phyloP scores from a whole-genome alignment of 2,113 vertebrate species.

The Neomonachus schauinslandi region DNA sequence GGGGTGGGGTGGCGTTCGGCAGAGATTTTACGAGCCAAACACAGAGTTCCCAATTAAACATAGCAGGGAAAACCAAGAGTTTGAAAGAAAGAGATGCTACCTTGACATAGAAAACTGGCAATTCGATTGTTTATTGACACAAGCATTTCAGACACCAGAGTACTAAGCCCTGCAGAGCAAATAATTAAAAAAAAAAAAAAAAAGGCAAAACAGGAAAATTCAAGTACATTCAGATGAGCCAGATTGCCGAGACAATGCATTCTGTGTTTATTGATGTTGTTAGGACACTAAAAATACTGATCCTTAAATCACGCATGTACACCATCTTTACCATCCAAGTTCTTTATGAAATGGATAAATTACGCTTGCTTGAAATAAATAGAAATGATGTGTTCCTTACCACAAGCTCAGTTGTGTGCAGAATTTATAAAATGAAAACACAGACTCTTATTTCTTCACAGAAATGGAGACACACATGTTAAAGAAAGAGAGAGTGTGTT shows the following conservation, averaged over 20 bases:
- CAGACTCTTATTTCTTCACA: slow-evolving; percentile 2
- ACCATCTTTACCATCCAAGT: background rate
- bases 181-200: background rate
- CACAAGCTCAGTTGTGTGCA: slow-evolving; percentile 2
- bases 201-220: background rate
- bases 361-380: background rate
- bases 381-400: background rate
- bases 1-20: background rate
- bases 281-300: slow-evolving; percentile 2
- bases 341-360: background rate
- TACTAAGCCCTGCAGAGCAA: background rate
- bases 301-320: background rate
- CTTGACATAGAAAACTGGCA: background rate
- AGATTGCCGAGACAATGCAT: background rate
- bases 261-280: background rate
- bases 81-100: slow-evolving; percentile 36
- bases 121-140: background rate
- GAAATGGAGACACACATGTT: slow-evolving; percentile 21
- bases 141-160: background rate
- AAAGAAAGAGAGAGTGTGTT: background rate
- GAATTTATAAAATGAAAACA: background rate
- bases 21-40: slow-evolving; percentile 23
- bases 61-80: background rate
- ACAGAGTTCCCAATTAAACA: background rate
- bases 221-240: background rate